A percentile compares a stretch with the other conserved stretches of the same genome.
These are phyloP conservation scores for Rhagoletis pomonella DNA, from an alignment of 1,140 invertebrate species.

Conservation along the genomic window DNA sequence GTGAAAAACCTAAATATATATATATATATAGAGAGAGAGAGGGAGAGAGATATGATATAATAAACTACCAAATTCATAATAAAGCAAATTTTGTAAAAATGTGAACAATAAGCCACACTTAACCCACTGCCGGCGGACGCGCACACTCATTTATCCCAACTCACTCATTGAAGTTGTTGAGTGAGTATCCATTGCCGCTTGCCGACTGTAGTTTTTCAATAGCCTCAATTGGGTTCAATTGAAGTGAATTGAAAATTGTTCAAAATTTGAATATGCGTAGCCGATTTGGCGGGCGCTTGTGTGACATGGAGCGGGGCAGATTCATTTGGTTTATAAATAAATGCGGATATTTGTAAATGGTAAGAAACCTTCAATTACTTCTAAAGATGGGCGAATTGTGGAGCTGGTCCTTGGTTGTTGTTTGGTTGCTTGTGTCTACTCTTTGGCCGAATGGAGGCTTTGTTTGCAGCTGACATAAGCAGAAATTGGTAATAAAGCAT, in stretches of 20 bases:
- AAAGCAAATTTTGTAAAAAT: not conserved
- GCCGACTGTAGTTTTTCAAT: not conserved
- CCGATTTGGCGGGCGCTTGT: not conserved
- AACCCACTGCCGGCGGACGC: not conserved
- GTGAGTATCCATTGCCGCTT: not conserved
- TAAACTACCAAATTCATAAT: not conserved
- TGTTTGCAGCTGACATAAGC: not conserved
- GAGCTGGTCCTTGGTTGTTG: too few species aligned
- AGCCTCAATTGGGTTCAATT: slow-evolving; percentile 36
- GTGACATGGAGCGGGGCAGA: not conserved
- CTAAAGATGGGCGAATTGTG: too few species aligned
- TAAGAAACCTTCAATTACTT: too few species aligned
- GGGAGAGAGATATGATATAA: not conserved
- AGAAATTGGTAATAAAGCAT: not conserved
- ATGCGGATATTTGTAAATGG: not conserved
- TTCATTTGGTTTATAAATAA: not conserved
- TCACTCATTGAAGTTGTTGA: not conserved
- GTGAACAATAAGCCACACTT: slow-evolving; percentile 19
- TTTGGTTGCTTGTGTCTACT: too few species aligned
- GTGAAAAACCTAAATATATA: not conserved
- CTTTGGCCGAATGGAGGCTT: too few species aligned
- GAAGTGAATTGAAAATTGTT: slow-evolving; percentile 38
- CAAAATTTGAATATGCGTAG: not conserved
- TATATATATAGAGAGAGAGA: not conserved
- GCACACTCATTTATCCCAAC: not conserved